A percentile compares a stretch with the other conserved stretches of the same genome.
Conservation (phyloP, 2,888 invertebrate genomes). For the Drosophila kuntzei region DNA sequence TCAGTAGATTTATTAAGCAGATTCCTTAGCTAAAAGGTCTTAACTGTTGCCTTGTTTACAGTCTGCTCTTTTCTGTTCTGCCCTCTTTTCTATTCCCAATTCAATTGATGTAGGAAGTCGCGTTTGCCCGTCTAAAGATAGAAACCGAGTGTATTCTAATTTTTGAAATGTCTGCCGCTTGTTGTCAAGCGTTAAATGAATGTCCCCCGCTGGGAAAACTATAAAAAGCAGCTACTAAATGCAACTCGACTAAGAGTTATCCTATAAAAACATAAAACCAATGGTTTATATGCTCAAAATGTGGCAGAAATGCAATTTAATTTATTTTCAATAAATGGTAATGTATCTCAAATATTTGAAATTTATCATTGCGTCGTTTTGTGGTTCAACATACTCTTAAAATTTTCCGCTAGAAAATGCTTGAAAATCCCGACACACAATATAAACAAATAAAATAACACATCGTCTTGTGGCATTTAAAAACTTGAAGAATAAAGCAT, state of each 20-base stretch:
- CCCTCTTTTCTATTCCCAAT: not conserved
- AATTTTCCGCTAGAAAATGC: not conserved
- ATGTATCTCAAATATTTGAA: not conserved
- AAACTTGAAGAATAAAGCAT: slow-evolving; percentile 16
- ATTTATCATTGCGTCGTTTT: not conserved
- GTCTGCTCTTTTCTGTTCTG: not conserved
- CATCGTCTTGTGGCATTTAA: slow-evolving; percentile 7
- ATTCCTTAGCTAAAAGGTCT: not conserved
- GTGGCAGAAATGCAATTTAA: too few relatives aligned
- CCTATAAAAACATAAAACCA: not conserved
- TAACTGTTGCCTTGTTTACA: not conserved
- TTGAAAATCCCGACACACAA: not conserved
- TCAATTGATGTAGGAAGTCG: slow-evolving; percentile 15
- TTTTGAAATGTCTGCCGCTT: slow-evolving; percentile 26
- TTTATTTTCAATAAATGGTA: too few relatives aligned
- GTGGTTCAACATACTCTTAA: not conserved
- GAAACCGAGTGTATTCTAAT: slow-evolving; percentile 22
- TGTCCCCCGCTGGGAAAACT: slow-evolving; percentile 23
- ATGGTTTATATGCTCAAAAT: too few relatives aligned
- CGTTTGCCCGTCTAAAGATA: slow-evolving; percentile 27
- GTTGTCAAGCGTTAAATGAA: slow-evolving; percentile 35
- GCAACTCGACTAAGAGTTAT: not conserved
- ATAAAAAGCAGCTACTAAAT: not conserved
- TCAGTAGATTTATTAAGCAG: not conserved
- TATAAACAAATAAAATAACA: slow-evolving; percentile 16